Percentiles rank a stretch among this genome's conserved stretches.
These are phyloP conservation scores for Thecophora atra DNA, from an alignment of 2,888 invertebrate species.

Conservation along the genomic window DNA sequence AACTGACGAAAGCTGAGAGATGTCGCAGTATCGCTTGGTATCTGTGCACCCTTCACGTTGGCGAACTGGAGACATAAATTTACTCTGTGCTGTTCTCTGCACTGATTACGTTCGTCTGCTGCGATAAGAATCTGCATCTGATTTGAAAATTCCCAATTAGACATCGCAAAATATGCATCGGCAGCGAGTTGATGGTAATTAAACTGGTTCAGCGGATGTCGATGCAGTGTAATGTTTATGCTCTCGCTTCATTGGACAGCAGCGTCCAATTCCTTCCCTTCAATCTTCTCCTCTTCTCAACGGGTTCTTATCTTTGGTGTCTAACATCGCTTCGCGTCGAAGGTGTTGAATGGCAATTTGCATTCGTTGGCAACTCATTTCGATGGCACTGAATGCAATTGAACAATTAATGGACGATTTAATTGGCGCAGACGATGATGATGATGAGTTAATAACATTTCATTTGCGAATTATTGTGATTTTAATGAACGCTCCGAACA, in stretches of 20 bases:
- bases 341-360: slow-evolving; percentile 32
- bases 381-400: slow-evolving; percentile 1
- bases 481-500: neutral
- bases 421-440: neutral
- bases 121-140: neutral
- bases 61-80: neutral
- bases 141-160: slow-evolving; percentile 13
- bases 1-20: slow-evolving; percentile 13
- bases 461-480: too few relatives aligned
- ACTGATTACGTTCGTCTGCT: neutral
- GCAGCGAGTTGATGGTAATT: slow-evolving; percentile 9
- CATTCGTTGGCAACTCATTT: slow-evolving; percentile 31
- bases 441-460: too few relatives aligned
- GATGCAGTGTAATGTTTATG: too few relatives aligned
- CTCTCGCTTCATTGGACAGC: too few relatives aligned
- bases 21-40: neutral
- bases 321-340: neutral
- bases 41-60: neutral
- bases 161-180: neutral
- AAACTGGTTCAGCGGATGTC: neutral
- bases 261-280: too few relatives aligned
- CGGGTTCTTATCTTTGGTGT: neutral
- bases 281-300: too few relatives aligned
- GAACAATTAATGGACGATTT: slow-evolving; percentile 34
- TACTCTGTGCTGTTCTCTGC: neutral